These are phyloP conservation scores for Petrocephalus zakoni DNA, from an alignment of 2,113 vertebrate species.

Conservation along the genomic window DNA sequence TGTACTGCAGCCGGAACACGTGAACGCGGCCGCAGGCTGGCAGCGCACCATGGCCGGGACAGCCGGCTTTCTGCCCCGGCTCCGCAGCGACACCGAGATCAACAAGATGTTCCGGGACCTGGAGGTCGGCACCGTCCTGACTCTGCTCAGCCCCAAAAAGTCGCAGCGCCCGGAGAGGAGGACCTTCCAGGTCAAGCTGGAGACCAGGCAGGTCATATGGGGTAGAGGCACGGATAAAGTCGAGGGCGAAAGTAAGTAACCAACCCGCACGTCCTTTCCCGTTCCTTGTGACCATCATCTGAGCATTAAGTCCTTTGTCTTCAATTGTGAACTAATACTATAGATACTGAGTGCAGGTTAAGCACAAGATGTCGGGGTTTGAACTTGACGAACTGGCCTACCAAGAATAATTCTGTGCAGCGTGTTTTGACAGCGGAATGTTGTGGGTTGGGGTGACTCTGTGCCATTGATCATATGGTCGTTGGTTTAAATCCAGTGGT, in stretches of 20 bases:
- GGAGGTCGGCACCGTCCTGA: conserved; percentile 91
- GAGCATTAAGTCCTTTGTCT: not conserved
- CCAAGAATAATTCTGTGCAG: too few species aligned
- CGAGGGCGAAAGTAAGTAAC: conserved; percentile 87
- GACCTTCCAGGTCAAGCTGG: conserved; percentile 93
- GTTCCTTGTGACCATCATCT: too few species aligned
- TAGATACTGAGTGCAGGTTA: not conserved
- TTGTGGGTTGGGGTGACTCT: not conserved
- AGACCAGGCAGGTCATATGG: conserved; percentile 92
- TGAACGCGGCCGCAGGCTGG: not conserved
- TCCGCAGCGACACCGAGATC: conserved; percentile 78
- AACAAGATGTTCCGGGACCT: conserved; percentile 81
- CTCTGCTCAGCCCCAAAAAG: conserved; percentile 92
- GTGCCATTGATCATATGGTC: not conserved
- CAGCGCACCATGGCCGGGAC: conserved; percentile 63
- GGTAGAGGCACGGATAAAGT: conserved; percentile 88
- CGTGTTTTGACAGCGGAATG: too few species aligned
- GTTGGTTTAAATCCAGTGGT: not conserved
- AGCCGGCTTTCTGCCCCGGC: conserved; percentile 69
- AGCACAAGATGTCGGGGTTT: not conserved
- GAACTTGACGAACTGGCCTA: not conserved
- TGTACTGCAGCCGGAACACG: not conserved
- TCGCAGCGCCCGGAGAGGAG: conserved; percentile 88
- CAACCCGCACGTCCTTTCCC: not conserved
- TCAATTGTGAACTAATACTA: not conserved